Evolutionary conservation across 2,888 invertebrate species (phyloP), one percentile per base, ranked within the genome.

Genomic region (Exephanes ischioxanthus): DNA sequence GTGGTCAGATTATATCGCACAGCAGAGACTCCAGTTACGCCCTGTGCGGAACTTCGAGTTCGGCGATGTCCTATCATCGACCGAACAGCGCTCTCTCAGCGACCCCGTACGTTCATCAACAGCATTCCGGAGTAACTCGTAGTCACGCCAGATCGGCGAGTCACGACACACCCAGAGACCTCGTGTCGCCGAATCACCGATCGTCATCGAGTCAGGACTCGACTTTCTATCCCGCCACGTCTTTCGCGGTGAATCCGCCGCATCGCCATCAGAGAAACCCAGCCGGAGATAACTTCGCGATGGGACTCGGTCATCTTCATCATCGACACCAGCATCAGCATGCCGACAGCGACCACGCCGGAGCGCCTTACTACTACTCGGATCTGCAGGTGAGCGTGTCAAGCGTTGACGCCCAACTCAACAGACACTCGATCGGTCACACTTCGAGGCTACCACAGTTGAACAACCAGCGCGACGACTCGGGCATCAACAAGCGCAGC

Each of bases 321-420:
- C 11, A 89, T 16, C 30, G 63, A 2, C 30, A 30, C 9, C 58
- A 58, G 5, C 58, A 22, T 1, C 45, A 48, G 45, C 45, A 48
- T 4, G 0, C 89, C 85, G 90, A 90, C n/a, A 95, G 95, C 22
- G 96, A 96, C 87, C 96, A 96, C 86, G 95, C 96, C 79, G 94
- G 94, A 1, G 97, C 97, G 48, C 98, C 98, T 0, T 98, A 98
- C 91, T 98, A 98, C 91, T 98, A 98, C 92, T 97, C 98, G 0
- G 98, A 98, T 93, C 95, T 96, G 72, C 96, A 91, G 48, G 89
- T 90, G 0, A 91, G 88, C 22, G 89, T 83, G 2, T 90, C 70
- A 41, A 68, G 81, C n/a, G 76, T 87, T 6, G 90, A 90, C 7
- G 80, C 80, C 2, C 91, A 90, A 11, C 55, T 83, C 16, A 72